Evolutionary conservation across 2,113 vertebrate genomes (phyloP).

Genomic region (Cephalopterus ornatus): DNA sequence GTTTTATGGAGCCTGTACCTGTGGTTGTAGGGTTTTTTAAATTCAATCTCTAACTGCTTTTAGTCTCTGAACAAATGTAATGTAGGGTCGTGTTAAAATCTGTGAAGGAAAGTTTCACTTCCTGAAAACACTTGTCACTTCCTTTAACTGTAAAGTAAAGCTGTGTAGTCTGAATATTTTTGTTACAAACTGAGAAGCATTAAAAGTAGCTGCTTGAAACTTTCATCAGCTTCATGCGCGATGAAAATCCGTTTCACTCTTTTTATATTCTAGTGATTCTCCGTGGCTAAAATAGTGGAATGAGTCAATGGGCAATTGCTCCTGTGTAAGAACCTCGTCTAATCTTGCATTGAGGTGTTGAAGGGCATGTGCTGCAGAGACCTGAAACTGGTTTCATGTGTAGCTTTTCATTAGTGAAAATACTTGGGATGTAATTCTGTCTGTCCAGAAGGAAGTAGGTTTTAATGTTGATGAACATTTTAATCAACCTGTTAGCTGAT

Average conservation of each 20-base stretch:
- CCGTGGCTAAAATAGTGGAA: accelerated
- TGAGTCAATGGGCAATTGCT: neutral
- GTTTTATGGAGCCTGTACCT: neutral
- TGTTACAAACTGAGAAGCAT: neutral
- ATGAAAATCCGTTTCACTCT: neutral
- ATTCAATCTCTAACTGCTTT: accelerated
- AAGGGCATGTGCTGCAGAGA: neutral
- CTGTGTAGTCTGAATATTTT: neutral
- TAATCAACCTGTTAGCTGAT: neutral
- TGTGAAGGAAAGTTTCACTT: neutral
- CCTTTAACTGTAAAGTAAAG: neutral
- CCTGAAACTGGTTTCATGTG: neutral
- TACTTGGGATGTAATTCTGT: neutral
- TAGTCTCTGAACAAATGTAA: neutral
- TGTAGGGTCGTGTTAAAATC: neutral
- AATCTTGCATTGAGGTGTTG: neutral
- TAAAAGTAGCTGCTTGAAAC: neutral
- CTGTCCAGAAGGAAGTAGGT: neutral
- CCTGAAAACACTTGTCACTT: neutral
- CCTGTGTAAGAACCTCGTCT: accelerated
- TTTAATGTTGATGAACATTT: neutral
- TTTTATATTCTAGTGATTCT: neutral
- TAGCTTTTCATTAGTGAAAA: neutral
- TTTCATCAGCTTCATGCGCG: accelerated
- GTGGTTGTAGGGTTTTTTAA: accelerated